Evolutionary conservation across 2,113 vertebrate genomes (phyloP).

Genomic region (Lophura nycthemera): DNA sequence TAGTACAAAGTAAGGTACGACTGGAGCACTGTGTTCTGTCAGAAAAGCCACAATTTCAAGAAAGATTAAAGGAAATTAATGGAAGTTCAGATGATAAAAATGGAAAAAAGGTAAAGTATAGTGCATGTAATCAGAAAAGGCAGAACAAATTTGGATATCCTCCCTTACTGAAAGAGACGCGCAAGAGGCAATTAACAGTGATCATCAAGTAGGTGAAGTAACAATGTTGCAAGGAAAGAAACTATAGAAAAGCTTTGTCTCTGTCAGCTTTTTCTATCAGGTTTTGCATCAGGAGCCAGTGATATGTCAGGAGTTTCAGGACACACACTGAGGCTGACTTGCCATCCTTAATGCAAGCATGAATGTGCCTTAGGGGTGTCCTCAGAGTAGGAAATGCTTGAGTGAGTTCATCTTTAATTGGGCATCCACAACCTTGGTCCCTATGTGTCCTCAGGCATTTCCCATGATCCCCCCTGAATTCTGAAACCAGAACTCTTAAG

Average conservation of each 20-base stretch:
- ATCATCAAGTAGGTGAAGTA: background rate
- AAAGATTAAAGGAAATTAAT: background rate
- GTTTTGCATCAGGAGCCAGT: background rate
- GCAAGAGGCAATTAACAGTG: background rate
- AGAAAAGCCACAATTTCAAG: background rate
- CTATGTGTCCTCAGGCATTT: background rate
- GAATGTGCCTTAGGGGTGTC: background rate
- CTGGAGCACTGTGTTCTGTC: background rate
- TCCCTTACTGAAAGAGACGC: background rate
- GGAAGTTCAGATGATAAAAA: background rate
- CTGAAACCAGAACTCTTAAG: background rate
- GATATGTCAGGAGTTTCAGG: background rate
- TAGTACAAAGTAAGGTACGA: background rate
- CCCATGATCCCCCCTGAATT: background rate
- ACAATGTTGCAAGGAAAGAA: background rate
- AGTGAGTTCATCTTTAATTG: background rate
- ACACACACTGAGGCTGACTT: background rate
- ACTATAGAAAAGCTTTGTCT: background rate
- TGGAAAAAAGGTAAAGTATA: background rate
- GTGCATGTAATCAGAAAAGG: background rate
- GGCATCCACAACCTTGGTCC: fast-evolving
- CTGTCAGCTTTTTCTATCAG: background rate
- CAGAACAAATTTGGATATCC: background rate
- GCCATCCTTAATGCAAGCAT: fast-evolving
- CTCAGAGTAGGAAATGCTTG: background rate